Percentiles rank a stretch among this genome's conserved stretches.
Evolutionary conservation across 2,797 vertebrate genomes (phyloP).

Genomic region (Chromobotia macracanthus): DNA sequence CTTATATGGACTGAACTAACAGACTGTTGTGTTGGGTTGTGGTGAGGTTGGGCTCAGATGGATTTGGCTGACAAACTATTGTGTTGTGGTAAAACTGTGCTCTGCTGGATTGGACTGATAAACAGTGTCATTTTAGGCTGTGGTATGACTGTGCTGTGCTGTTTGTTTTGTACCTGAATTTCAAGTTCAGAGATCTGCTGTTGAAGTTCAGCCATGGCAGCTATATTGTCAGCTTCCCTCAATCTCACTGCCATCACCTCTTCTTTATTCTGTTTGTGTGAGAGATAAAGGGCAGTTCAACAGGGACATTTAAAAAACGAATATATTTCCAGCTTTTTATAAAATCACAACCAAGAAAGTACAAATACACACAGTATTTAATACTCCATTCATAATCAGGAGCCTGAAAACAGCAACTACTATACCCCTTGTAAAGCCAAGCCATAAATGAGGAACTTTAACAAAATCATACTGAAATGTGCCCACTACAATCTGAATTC

Average conservation of each 20-base stretch:
- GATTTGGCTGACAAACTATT: too few species aligned
- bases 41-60: too few species aligned
- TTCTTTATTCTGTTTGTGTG: slow-evolving; percentile 86
- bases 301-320: not conserved
- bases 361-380: too few species aligned
- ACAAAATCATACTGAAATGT: too few species aligned
- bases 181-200: slow-evolving; percentile 97
- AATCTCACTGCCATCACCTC: slow-evolving; percentile 97
- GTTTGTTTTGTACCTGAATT: slow-evolving; percentile 86
- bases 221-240: slow-evolving; percentile 95
- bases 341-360: not conserved
- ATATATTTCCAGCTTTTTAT: slow-evolving; percentile 6
- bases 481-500: too few species aligned
- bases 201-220: slow-evolving; percentile 95
- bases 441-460: too few species aligned
- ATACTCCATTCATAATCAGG: too few species aligned
- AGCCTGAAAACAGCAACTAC: too few species aligned
- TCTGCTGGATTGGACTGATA: not conserved
- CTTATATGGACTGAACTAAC: too few species aligned
- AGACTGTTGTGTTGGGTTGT: not conserved
- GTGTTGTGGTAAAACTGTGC: not conserved
- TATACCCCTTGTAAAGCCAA: too few species aligned
- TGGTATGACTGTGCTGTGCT: not conserved
- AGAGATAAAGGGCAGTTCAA: not conserved
- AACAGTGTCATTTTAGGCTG: not conserved